Conservation (phyloP, 2,888 invertebrate genomes). For the Tenthredo mesomela region DNA sequence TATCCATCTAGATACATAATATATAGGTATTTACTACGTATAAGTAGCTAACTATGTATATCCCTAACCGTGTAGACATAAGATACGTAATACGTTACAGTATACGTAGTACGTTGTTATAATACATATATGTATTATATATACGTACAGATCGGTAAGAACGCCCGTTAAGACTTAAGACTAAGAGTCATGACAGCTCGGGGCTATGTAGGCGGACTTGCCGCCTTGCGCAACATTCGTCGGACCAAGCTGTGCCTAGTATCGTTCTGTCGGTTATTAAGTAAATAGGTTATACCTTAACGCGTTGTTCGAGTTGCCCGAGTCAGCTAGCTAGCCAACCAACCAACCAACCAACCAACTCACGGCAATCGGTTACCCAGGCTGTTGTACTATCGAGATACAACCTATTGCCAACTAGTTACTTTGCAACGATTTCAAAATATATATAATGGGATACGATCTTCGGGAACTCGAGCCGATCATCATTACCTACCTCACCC, state of each 20-base stretch:
- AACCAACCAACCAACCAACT: conserved; percentile 19
- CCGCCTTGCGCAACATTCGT: conserved; percentile 66
- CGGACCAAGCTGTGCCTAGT: conserved; percentile 52
- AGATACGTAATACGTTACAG: conserved; percentile 10
- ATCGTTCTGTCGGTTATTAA: conserved; percentile 63
- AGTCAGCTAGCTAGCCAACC: conserved; percentile 19
- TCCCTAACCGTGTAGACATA: not conserved
- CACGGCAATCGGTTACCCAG: conserved; percentile 24
- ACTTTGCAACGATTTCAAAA: conserved; percentile 34
- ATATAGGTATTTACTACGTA: not conserved
- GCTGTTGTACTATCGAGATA: conserved; percentile 24
- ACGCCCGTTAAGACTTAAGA: conserved; percentile 43
- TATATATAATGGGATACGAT: conserved; percentile 7
- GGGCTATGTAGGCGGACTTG: conserved; percentile 73
- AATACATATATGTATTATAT: conserved; percentile 6
- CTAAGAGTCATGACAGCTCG: conserved; percentile 67
- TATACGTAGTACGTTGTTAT: not conserved
- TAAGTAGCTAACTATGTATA: conserved; percentile 24
- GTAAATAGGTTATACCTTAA: conserved; percentile 65
- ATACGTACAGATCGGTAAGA: conserved; percentile 17
- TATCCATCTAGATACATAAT: not conserved
- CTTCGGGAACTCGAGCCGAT: conserved; percentile 13
- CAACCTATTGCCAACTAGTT: conserved; percentile 32
- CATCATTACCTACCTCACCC: not conserved
- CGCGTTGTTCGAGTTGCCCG: conserved; percentile 42